These are phyloP conservation scores for Sebastes hopkinsi DNA, from an alignment of 2,797 vertebrate species.

Conservation along the genomic window DNA sequence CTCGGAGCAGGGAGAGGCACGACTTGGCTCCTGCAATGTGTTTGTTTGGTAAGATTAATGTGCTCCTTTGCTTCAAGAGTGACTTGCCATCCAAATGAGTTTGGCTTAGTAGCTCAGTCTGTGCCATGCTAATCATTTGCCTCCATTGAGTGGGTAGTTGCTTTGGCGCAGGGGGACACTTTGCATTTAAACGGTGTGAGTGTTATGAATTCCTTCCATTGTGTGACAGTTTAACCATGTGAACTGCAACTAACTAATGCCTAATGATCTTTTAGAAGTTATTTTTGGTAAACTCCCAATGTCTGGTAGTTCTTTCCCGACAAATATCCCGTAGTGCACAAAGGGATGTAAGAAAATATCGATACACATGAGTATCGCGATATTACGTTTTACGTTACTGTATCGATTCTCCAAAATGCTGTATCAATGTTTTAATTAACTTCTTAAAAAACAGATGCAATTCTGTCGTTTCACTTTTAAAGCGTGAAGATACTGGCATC, in stretches of 20 bases:
- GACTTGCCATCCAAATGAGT: slow-evolving; percentile 35
- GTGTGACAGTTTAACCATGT: background rate
- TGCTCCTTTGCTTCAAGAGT: background rate
- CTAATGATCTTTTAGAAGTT: background rate
- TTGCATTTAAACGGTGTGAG: background rate
- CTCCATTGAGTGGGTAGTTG: background rate
- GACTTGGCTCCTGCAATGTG: slow-evolving; percentile 10
- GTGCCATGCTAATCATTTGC: slow-evolving; percentile 6
- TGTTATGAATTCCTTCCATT: background rate
- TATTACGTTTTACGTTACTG: too few relatives aligned
- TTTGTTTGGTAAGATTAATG: slow-evolving; percentile 46
- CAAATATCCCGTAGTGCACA: background rate
- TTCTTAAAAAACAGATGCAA: too few relatives aligned
- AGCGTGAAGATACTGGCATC: too few relatives aligned
- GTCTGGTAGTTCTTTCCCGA: background rate
- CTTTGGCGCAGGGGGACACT: background rate
- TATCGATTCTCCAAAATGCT: too few relatives aligned
- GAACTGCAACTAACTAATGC: background rate
- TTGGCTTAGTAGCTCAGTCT: slow-evolving; percentile 11
- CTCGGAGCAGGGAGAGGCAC: background rate
- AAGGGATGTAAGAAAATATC: too few relatives aligned
- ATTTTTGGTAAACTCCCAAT: background rate
- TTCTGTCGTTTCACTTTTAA: too few relatives aligned
- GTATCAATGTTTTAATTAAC: too few relatives aligned
- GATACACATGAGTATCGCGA: too few relatives aligned